A percentile compares a stretch with the other conserved stretches of the same genome.
These are phyloP conservation scores for Heliconius hewitsoni DNA, from an alignment of 1,140 invertebrate species.

Conservation along the genomic window DNA sequence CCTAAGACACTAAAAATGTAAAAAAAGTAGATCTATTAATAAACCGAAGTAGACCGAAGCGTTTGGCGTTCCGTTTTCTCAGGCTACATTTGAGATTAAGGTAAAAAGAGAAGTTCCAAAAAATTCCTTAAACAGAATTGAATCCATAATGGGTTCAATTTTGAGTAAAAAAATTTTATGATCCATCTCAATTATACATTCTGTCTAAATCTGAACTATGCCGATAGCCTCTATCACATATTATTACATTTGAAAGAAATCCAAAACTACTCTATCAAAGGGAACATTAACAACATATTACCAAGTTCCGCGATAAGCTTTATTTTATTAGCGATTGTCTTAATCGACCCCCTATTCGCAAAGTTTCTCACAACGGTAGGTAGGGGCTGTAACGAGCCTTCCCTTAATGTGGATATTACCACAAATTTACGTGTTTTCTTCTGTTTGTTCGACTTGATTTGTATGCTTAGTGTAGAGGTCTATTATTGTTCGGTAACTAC, in stretches of 20 bases:
- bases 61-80: no score
- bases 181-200: background rate
- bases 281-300: constrained; percentile 41
- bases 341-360: constrained; percentile 33
- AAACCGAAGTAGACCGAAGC: no score
- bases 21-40: no score
- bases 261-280: background rate
- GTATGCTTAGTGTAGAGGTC: background rate
- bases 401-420: constrained; percentile 39
- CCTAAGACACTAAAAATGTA: no score
- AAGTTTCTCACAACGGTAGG: constrained; percentile 26
- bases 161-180: no score
- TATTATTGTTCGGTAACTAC: background rate
- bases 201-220: background rate
- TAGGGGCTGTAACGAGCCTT: constrained; percentile 25
- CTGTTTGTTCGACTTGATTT: constrained; percentile 37
- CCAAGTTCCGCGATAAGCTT: constrained; percentile 37
- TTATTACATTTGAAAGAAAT: background rate
- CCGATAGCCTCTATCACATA: background rate
- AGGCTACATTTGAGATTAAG: no score
- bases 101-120: no score
- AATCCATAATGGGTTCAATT: background rate
- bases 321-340: constrained; percentile 46
- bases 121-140: no score
- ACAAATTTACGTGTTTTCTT: constrained; percentile 40